Percentiles rank a stretch among this genome's conserved stretches.
Conservation (phyloP, 23 tunicate genomes). For the Trididemnum miniatum region DNA sequence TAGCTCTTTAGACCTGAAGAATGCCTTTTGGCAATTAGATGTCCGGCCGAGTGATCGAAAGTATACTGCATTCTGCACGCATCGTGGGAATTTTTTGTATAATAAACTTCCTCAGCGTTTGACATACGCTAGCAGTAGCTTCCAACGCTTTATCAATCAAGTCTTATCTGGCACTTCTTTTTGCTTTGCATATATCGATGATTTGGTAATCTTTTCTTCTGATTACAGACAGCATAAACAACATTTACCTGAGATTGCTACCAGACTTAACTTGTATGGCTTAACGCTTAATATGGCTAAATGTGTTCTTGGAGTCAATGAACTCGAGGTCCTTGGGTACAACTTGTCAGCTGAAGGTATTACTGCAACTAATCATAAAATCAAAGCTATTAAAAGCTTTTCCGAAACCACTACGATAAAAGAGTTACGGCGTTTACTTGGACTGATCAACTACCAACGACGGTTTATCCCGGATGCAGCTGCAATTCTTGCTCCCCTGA, state of each 20-base stretch:
- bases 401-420: not conserved
- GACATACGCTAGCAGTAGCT: too few species aligned
- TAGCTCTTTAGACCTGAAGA: too few species aligned
- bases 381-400: not conserved
- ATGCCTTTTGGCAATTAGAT: too few species aligned
- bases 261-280: slow-evolving; percentile 2
- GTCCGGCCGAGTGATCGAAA: too few species aligned
- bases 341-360: slow-evolving; percentile 26
- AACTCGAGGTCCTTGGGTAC: slow-evolving; percentile 11
- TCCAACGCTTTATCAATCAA: too few species aligned
- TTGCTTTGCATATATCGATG: slow-evolving; percentile 15
- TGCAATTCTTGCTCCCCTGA: not conserved
- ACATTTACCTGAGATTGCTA: slow-evolving; percentile 6
- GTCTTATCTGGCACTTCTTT: slow-evolving; percentile 23
- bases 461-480: not conserved
- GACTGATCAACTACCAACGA: not conserved
- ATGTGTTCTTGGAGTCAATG: slow-evolving; percentile 22
- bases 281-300: slow-evolving; percentile 17
- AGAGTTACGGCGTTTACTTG: not conserved
- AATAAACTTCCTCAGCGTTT: too few species aligned
- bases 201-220: not conserved
- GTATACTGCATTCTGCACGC: too few species aligned
- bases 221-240: not conserved
- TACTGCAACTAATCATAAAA: slow-evolving; percentile 3
- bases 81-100: too few species aligned